Evolutionary conservation across 2,888 invertebrate species (phyloP).

Genomic region (Microctonus brassicae): DNA sequence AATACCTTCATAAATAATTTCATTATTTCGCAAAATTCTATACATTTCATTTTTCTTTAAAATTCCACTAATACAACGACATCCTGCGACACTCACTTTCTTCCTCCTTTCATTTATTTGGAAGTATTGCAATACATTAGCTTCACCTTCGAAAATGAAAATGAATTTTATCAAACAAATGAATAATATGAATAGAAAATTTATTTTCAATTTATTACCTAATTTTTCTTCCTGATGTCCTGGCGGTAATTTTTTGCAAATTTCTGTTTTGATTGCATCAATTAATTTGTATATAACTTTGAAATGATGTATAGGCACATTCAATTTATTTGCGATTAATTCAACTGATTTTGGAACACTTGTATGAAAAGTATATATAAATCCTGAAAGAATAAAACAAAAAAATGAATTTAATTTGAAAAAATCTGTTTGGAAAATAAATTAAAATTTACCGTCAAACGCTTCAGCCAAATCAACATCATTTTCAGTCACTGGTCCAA

Average conservation of each 20-base stretch:
- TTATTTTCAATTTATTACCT: slow-evolving; percentile 70
- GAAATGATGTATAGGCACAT: slow-evolving; percentile 77
- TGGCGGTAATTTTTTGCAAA: slow-evolving; percentile 80
- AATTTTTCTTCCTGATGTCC: slow-evolving; percentile 82
- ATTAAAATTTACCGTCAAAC: slow-evolving; percentile 73
- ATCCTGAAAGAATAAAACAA: slow-evolving; percentile 70
- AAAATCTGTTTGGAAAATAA: slow-evolving; percentile 1
- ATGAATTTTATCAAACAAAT: slow-evolving; percentile 1
- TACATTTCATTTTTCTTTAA: slow-evolving; percentile 79
- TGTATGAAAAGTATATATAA: slow-evolving; percentile 92
- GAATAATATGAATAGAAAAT: slow-evolving; percentile 6
- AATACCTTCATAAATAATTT: slow-evolving; percentile 80
- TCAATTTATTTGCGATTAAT: slow-evolving; percentile 71
- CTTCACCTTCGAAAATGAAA: slow-evolving; percentile 77
- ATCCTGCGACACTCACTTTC: slow-evolving; percentile 90
- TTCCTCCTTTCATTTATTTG: slow-evolving; percentile 83
- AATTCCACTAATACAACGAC: slow-evolving; percentile 83
- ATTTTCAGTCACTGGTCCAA: slow-evolving; percentile 86
- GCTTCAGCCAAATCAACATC: slow-evolving; percentile 86
- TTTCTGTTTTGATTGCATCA: slow-evolving; percentile 87
- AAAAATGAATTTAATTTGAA: slow-evolving; percentile 7
- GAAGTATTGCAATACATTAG: slow-evolving; percentile 87
- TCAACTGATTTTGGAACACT: slow-evolving; percentile 71
- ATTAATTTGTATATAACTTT: slow-evolving; percentile 95
- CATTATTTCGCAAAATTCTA: slow-evolving; percentile 77